Evolutionary conservation across 2,888 invertebrate species (phyloP).

Genomic region (Germaria angustata): DNA sequence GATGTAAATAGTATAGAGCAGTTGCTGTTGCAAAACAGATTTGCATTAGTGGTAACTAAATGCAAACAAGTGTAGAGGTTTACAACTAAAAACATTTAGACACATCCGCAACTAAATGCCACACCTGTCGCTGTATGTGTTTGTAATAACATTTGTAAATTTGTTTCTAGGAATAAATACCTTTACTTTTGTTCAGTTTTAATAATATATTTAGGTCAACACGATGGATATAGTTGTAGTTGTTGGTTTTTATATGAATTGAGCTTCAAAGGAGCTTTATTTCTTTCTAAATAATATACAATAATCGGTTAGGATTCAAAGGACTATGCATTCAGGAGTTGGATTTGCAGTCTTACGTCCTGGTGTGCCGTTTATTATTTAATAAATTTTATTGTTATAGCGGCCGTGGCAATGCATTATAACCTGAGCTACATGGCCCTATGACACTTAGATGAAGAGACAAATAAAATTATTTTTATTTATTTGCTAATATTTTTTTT

Average conservation of each 20-base stretch:
- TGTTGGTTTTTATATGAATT: neutral
- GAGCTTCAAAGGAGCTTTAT: neutral
- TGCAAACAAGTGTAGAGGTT: slow-evolving; percentile 39
- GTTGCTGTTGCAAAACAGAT: slow-evolving; percentile 31
- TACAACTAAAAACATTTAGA: slow-evolving; percentile 14
- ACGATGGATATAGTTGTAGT: neutral
- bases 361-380: too few relatives aligned
- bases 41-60: slow-evolving; percentile 52
- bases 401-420: too few relatives aligned
- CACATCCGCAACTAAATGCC: slow-evolving; percentile 5
- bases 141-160: slow-evolving; percentile 5
- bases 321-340: too few relatives aligned
- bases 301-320: too few relatives aligned
- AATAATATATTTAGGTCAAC: slow-evolving; percentile 60
- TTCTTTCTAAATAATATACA: too few relatives aligned
- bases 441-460: too few relatives aligned
- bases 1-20: slow-evolving; percentile 6
- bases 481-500: too few relatives aligned
- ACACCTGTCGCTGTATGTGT: slow-evolving; percentile 19
- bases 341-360: too few relatives aligned
- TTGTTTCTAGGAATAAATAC: slow-evolving; percentile 28
- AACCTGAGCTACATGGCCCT: too few relatives aligned
- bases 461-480: too few relatives aligned
- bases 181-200: slow-evolving; percentile 48
- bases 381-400: too few relatives aligned